A percentile compares a stretch with the other conserved stretches of the same genome.
These are phyloP conservation scores for Sitobion miscanthi DNA, from an alignment of 1,140 invertebrate genomes.

Conservation along the genomic window DNA sequence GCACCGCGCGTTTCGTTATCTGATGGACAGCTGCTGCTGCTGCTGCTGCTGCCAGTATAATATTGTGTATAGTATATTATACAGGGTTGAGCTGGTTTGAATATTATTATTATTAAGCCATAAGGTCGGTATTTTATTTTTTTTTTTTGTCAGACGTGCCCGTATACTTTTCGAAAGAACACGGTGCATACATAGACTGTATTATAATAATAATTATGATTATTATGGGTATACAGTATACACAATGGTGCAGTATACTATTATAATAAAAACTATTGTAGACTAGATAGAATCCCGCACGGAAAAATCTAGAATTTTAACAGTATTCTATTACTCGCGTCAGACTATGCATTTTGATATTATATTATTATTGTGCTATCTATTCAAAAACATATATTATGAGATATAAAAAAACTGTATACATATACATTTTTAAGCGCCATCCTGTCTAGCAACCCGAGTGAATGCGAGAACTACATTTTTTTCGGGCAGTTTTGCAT, in stretches of 20 bases:
- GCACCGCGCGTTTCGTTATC: neutral
- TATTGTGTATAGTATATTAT: neutral
- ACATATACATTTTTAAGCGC: neutral
- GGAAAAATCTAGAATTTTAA: neutral
- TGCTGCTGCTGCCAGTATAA: neutral
- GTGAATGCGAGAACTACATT: neutral
- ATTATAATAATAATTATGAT: neutral
- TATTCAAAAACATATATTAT: neutral
- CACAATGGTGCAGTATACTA: neutral
- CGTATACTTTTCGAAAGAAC: neutral
- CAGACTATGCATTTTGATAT: neutral
- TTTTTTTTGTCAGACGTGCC: neutral
- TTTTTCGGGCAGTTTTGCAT: neutral
- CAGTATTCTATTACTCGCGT: neutral
- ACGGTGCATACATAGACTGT: neutral
- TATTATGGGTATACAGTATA: neutral
- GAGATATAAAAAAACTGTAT: neutral
- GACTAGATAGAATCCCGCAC: neutral
- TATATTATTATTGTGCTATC: neutral
- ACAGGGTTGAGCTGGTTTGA: neutral
- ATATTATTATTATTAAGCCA: conserved; percentile 16
- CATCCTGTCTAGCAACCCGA: neutral
- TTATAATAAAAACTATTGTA: neutral
- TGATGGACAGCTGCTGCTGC: neutral
- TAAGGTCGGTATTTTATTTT: conserved; percentile 7